These are phyloP conservation scores for Zele albiditarsus DNA, from an alignment of 2,888 invertebrate species.

Conservation along the genomic window DNA sequence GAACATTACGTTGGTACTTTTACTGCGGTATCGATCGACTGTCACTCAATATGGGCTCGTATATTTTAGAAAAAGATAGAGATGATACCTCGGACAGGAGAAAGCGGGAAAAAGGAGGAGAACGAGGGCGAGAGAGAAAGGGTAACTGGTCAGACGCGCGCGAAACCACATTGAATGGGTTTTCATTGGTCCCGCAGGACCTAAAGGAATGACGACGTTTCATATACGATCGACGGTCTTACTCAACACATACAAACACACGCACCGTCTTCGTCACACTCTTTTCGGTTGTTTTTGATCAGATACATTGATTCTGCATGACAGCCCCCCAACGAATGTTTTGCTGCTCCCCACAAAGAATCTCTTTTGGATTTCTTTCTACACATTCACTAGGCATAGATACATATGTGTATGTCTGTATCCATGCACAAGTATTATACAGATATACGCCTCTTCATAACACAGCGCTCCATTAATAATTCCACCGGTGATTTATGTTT, in stretches of 20 bases:
- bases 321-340: neutral
- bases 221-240: neutral
- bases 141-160: conserved; percentile 66
- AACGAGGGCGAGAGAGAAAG: conserved; percentile 56
- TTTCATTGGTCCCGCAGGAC: conserved; percentile 41
- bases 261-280: neutral
- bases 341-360: conserved; percentile 38
- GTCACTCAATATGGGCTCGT: conserved; percentile 49
- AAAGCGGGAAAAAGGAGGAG: neutral
- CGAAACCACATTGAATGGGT: conserved; percentile 10
- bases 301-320: neutral
- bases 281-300: neutral
- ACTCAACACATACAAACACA: neutral
- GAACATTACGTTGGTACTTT: conserved; percentile 24
- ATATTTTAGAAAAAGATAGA: conserved; percentile 46
- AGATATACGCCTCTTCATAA: conserved; percentile 42
- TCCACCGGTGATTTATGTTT: conserved; percentile 55
- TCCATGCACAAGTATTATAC: conserved; percentile 8
- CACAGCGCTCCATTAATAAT: conserved; percentile 53
- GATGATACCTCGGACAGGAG: neutral
- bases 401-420: conserved; percentile 30
- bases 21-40: conserved; percentile 52
- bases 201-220: neutral
- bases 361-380: conserved; percentile 7
- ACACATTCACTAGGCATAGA: conserved; percentile 28